Evolutionary conservation across 2,888 invertebrate genomes (phyloP), one percentile per base, ranked within the genome.

Genomic region (Congeria kusceri): DNA sequence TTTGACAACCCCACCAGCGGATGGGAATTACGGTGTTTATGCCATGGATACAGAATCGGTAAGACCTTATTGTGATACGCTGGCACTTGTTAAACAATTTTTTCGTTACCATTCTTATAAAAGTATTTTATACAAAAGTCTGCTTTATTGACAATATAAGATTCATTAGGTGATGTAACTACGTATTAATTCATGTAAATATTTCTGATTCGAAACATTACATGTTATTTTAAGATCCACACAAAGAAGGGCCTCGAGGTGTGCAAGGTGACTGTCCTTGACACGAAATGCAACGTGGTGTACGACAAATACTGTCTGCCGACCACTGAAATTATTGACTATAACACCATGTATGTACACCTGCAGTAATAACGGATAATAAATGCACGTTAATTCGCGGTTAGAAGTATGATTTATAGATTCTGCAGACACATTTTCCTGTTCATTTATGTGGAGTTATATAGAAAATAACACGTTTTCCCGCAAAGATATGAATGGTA

Each of bases 281-380:
- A 72, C 25, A 7, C 56, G n/a, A 57, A 58, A 11, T 46, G 39
- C 27, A 58, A 56, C 5, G 49, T 66, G 32, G 66, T 76, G 13
- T 76, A 76, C 46, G 53, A 76, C 3, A 29, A 65, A 13, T 56
- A 47, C 39, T 76, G 76, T 47, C 28, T 66, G 2, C 70, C 70
- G 1, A 66, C 76, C 11, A 61, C 61, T 1, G 70, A 76, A 18
- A 59, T 76, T 9, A 61, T 76, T 20, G 76, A 76, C 57, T 61
- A 76, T 47, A 76, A 76, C 28, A 76, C 70, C 7, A 66, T 76
- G 76, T 76, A 46, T 70, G 47, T 25, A n/a, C n/a, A n/a, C n/a
- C n/a, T 53, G 5, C 1, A 20, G 5, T 53, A 53, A 7, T 53
- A 53, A 39, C n/a, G n/a, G n/a, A n/a, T n/a, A n/a, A n/a, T n/a